Percentiles rank a stretch among this genome's conserved stretches.
Conservation (phyloP, 2,113 vertebrate genomes). For the Natator depressus region DNA sequence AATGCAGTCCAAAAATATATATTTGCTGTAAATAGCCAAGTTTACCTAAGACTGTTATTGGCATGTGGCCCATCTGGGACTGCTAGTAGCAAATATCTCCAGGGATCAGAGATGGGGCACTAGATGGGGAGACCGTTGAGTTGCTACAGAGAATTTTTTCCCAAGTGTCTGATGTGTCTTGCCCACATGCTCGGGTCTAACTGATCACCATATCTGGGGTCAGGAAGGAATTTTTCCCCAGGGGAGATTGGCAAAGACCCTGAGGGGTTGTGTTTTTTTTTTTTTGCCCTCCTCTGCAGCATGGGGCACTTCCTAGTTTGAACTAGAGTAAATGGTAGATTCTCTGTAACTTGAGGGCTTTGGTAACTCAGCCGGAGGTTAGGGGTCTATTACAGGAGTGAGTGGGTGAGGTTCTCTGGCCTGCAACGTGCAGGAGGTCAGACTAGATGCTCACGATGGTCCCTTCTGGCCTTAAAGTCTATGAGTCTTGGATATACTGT, state of each 20-base stretch:
- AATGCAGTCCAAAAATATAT: slow-evolving; percentile 33
- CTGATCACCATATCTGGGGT: not conserved
- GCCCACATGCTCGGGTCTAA: not conserved
- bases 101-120: not conserved
- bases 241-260: not conserved
- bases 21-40: not conserved
- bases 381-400: not conserved
- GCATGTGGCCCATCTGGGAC: not conserved
- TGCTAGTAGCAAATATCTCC: not conserved
- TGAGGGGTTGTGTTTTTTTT: too few relatives aligned
- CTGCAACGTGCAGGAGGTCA: not conserved
- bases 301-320: not conserved
- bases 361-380: not conserved
- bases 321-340: not conserved
- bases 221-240: not conserved
- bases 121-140: not conserved
- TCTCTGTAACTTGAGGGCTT: not conserved
- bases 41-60: not conserved
- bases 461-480: not conserved
- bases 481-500: not conserved
- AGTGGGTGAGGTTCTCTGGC: not conserved
- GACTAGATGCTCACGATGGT: not conserved
- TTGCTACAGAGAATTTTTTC: not conserved
- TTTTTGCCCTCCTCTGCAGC: not conserved
- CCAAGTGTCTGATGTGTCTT: not conserved